A percentile compares a stretch with the other conserved stretches of the same genome.
Conservation (phyloP, 92 coral and sea anemone species). For the Palythoa grandiflora region DNA sequence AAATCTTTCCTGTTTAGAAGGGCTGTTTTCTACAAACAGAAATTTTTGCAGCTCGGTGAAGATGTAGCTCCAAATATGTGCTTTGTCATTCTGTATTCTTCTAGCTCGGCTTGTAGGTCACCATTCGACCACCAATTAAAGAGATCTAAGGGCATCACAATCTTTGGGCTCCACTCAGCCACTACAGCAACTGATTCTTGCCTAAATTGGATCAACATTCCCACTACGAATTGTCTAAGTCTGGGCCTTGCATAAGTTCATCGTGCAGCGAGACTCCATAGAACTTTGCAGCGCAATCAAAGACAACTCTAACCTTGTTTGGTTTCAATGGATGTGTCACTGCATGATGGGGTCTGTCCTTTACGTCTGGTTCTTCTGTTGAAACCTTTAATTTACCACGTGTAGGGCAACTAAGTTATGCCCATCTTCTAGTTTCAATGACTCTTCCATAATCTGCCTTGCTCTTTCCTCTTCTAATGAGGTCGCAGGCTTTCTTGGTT, state of each 20-base stretch:
- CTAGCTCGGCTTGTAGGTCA: conserved; percentile 51
- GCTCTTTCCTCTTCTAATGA: conserved; percentile 59
- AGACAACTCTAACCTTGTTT: background rate
- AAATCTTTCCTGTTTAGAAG: conserved; percentile 41
- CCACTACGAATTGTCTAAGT: conserved; percentile 12
- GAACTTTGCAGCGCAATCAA: conserved; percentile 30
- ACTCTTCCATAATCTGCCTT: conserved; percentile 42
- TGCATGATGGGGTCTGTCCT: background rate
- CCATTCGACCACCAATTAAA: conserved; percentile 67
- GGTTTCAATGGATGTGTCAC: background rate
- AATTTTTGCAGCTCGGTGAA: conserved; percentile 60
- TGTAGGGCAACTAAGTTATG: conserved; percentile 56
- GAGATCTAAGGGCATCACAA: conserved; percentile 35
- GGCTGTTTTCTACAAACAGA: conserved; percentile 55
- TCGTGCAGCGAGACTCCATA: conserved; percentile 15
- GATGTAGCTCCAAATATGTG: no score
- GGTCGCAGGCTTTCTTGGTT: conserved; percentile 17
- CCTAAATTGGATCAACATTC: conserved; percentile 38
- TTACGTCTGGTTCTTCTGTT: background rate
- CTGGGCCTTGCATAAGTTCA: conserved; percentile 38
- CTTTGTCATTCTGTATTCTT: conserved; percentile 63
- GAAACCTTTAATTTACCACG: no score
- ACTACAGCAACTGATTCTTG: conserved; percentile 43
- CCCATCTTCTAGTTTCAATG: conserved; percentile 40
- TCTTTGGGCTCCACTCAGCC: conserved; percentile 38